Evolutionary conservation across 1,140 invertebrate genomes (phyloP).

Genomic region (Venustaconcha ellipsiformis): DNA sequence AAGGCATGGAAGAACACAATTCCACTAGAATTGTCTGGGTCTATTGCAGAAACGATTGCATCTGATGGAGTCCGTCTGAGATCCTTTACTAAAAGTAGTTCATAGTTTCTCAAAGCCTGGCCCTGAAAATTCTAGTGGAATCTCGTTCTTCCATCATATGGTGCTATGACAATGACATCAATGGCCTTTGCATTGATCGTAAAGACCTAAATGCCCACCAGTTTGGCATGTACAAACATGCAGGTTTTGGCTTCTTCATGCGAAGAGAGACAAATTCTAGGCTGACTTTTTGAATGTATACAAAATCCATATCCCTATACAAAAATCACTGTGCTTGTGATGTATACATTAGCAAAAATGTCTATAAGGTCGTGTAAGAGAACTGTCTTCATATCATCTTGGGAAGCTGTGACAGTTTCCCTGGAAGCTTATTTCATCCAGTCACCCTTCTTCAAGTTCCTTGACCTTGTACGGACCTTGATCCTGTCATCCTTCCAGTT

Average conservation of each 20-base stretch:
- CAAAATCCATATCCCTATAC: constrained; percentile 2
- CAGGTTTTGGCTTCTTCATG: too few relatives aligned
- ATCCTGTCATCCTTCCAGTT: too few relatives aligned
- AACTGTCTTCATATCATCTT: constrained; percentile 45
- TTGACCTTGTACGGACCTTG: constrained; percentile 23
- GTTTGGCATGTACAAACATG: too few relatives aligned
- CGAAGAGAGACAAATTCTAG: background rate
- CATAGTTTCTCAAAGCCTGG: constrained; percentile 35
- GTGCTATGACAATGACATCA: background rate
- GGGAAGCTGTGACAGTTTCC: constrained; percentile 34
- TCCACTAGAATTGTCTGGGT: constrained; percentile 28
- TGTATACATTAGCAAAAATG: constrained; percentile 8
- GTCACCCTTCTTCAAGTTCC: constrained; percentile 41
- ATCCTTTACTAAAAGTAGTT: constrained; percentile 37
- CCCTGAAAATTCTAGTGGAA: too few relatives aligned
- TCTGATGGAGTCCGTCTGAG: constrained; percentile 32
- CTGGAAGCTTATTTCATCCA: constrained; percentile 21
- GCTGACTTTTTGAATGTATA: constrained; percentile 2
- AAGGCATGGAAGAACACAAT: constrained; percentile 40
- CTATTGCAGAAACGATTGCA: constrained; percentile 3
- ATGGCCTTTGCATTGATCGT: background rate
- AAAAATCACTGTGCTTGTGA: background rate
- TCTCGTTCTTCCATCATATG: background rate
- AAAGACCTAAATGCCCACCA: too few relatives aligned
- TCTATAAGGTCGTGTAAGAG: constrained; percentile 40